These are phyloP conservation scores for Erinaceus europaeus DNA, from an alignment of 2,113 vertebrate genomes.

Conservation along the genomic window DNA sequence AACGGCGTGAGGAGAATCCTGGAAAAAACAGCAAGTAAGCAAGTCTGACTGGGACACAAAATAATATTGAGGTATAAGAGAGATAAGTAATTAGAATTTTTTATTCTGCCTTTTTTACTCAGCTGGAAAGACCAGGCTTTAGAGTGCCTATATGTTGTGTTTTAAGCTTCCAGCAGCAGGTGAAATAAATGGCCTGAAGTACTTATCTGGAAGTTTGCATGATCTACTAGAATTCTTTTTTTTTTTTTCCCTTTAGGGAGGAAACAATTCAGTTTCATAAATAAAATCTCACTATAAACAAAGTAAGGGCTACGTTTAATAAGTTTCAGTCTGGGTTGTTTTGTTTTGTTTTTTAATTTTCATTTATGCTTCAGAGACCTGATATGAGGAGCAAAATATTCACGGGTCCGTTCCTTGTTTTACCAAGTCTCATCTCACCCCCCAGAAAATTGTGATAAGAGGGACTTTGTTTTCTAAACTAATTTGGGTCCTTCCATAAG, in stretches of 20 bases:
- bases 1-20: not conserved
- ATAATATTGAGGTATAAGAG: not conserved
- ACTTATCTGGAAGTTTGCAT: conserved; percentile 50
- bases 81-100: conserved; percentile 37
- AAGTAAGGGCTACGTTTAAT: not conserved
- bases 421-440: conserved; percentile 55
- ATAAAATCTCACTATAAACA: conserved; percentile 39
- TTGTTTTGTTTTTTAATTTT: too few species aligned
- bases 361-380: conserved; percentile 13
- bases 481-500: conserved; percentile 68
- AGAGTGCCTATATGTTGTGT: not conserved
- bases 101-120: not conserved
- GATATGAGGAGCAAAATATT: not conserved
- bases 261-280: conserved; percentile 36
- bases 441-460: conserved; percentile 71
- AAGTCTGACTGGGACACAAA: not conserved
- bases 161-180: not conserved
- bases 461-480: conserved; percentile 81
- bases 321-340: not conserved
- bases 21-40: not conserved
- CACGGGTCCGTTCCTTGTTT: conserved; percentile 39
- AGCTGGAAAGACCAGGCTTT: conserved; percentile 21
- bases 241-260: conserved; percentile 16
- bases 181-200: not conserved
- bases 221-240: conserved; percentile 34